Percentiles rank a stretch among this genome's conserved stretches.
Conservation (phyloP, 2,797 vertebrate genomes). For the Smutsia temminckii region DNA sequence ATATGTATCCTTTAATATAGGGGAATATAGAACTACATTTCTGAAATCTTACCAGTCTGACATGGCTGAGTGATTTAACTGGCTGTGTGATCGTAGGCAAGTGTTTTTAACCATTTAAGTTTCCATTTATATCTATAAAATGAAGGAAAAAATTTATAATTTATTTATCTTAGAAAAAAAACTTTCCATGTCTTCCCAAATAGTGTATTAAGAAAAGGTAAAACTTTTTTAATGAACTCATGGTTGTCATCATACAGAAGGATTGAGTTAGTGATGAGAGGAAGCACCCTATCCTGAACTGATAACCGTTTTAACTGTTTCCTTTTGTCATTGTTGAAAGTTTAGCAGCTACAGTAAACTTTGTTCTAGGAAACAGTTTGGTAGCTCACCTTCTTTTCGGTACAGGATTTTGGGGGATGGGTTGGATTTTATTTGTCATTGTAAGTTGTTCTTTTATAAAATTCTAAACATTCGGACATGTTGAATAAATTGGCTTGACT, state of each 20-base stretch:
- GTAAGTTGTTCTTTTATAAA: not conserved
- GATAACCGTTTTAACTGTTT: not conserved
- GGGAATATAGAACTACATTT: not conserved
- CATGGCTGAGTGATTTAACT: slow-evolving; percentile 1
- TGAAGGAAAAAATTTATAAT: not conserved
- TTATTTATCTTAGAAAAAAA: too few species aligned
- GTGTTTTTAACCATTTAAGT: not conserved
- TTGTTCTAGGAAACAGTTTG: not conserved
- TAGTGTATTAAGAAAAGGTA: not conserved
- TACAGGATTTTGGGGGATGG: not conserved
- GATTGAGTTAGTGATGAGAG: not conserved
- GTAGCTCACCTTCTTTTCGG: not conserved
- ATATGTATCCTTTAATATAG: not conserved
- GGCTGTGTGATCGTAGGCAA: not conserved
- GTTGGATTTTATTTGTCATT: not conserved
- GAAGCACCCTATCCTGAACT: not conserved
- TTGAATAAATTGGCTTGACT: not conserved
- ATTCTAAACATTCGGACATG: not conserved
- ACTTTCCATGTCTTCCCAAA: not conserved
- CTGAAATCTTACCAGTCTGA: not conserved
- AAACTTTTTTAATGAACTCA: not conserved
- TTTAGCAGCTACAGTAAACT: not conserved
- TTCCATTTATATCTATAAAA: slow-evolving; percentile 26
- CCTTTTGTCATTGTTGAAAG: not conserved
- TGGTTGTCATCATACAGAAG: not conserved